These are phyloP conservation scores for Choloepus didactylus DNA, from an alignment of 2,797 vertebrate species.

Conservation along the genomic window DNA sequence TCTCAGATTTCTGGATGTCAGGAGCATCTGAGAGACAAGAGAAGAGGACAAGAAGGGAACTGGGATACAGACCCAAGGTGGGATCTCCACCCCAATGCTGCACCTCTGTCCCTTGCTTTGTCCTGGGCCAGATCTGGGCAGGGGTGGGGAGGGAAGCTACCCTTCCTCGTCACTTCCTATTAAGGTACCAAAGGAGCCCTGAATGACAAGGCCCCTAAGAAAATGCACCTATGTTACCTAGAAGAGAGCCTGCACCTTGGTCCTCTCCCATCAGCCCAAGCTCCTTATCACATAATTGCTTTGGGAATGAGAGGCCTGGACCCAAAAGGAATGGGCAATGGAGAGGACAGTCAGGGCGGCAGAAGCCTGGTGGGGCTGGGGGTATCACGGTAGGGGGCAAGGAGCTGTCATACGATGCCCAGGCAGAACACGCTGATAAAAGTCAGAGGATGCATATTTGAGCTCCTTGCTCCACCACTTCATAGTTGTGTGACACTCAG, in stretches of 20 bases:
- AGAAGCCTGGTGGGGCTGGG: not conserved
- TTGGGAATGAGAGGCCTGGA: not conserved
- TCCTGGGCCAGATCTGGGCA: not conserved
- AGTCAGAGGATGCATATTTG: not conserved
- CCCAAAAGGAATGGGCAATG: not conserved
- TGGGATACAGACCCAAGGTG: not conserved
- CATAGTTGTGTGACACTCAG: not conserved
- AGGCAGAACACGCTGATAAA: not conserved
- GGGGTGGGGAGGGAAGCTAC: too few species aligned
- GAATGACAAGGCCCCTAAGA: not conserved
- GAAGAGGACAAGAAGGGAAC: not conserved
- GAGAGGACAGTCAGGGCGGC: not conserved
- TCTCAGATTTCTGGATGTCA: conserved; percentile 80
- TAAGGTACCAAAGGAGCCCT: not conserved
- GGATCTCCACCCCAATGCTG: too few species aligned
- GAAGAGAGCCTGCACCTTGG: not conserved
- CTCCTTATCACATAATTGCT: not conserved
- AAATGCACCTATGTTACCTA: not conserved
- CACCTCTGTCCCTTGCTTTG: not conserved
- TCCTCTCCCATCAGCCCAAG: not conserved
- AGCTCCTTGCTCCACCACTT: not conserved
- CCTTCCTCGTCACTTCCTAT: not conserved
- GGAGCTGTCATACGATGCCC: not conserved
- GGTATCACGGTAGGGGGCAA: not conserved
- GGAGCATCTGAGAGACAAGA: conserved; percentile 53